Conservation (phyloP, 2,797 vertebrate genomes). For the Eurystomus glaucurus region DNA sequence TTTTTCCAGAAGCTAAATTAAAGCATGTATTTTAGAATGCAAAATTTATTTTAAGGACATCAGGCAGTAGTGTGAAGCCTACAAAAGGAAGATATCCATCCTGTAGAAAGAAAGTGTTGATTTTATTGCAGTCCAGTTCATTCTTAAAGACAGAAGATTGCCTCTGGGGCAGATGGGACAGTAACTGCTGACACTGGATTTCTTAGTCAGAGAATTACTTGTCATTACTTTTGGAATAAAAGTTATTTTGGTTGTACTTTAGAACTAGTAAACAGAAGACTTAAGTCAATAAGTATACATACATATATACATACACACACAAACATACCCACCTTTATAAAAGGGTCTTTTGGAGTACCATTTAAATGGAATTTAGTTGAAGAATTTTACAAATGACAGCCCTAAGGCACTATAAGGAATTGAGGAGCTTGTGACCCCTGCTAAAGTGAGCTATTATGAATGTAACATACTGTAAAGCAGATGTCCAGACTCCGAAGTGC, state of each 20-base stretch:
- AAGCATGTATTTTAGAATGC: neutral
- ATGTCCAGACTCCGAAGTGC: slow-evolving; percentile 51
- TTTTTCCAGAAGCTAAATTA: slow-evolving; percentile 1
- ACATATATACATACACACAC: accelerated
- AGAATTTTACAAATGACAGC: slow-evolving; percentile 38
- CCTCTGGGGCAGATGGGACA: neutral
- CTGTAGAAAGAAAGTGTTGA: neutral
- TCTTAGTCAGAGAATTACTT: neutral
- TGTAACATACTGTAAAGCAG: slow-evolving; percentile 57
- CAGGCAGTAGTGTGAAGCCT: neutral
- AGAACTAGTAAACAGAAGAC: neutral
- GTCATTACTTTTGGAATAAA: neutral
- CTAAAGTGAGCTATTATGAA: slow-evolving; percentile 37
- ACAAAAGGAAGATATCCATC: neutral
- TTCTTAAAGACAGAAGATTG: slow-evolving; percentile 18
- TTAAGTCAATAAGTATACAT: neutral
- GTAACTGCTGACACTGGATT: neutral
- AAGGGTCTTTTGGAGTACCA: neutral
- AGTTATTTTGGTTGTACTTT: neutral
- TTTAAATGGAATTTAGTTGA: slow-evolving; percentile 19
- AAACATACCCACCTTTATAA: neutral
- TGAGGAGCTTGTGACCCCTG: slow-evolving; percentile 44
- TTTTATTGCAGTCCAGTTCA: slow-evolving; percentile 14
- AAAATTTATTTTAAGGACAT: slow-evolving; percentile 8
- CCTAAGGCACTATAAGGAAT: slow-evolving; percentile 31